Evolutionary conservation across 2,113 vertebrate species (phyloP).

Genomic region (Myotis brandtii): DNA sequence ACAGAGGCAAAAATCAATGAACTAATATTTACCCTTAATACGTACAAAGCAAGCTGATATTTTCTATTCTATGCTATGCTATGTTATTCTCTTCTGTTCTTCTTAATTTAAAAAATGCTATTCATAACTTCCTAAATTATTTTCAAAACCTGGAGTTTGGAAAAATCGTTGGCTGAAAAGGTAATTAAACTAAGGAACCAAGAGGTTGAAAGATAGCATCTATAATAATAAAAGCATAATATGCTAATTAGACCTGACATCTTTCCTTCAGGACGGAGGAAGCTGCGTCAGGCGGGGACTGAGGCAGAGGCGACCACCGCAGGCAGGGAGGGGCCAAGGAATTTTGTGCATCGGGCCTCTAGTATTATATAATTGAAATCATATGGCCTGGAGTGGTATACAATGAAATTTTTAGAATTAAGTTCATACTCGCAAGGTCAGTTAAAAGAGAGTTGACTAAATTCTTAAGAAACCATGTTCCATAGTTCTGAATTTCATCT

Average conservation of each 20-base stretch:
- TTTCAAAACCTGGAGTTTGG: slow-evolving; percentile 43
- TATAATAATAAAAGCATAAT: too few relatives aligned
- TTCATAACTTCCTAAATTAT: slow-evolving; percentile 60
- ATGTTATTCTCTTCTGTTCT: background rate
- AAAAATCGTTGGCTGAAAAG: slow-evolving; percentile 56
- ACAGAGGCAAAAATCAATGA: background rate
- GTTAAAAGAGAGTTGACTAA: background rate
- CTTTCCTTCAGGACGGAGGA: too few relatives aligned
- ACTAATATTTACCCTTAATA: background rate
- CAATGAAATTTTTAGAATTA: slow-evolving; percentile 17
- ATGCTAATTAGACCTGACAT: too few relatives aligned
- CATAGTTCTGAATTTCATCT: background rate
- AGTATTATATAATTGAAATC: slow-evolving; percentile 9
- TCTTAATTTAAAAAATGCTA: slow-evolving; percentile 48
- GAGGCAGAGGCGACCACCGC: too few relatives aligned
- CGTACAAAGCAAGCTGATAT: background rate
- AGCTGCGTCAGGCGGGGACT: too few relatives aligned
- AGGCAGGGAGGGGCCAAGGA: too few relatives aligned
- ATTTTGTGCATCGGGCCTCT: background rate
- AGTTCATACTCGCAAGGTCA: background rate
- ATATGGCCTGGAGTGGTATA: background rate
- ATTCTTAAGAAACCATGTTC: slow-evolving; percentile 26
- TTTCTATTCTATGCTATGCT: background rate
- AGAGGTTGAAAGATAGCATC: background rate
- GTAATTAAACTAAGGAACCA: slow-evolving; percentile 55